These are phyloP conservation scores for Discoglossus pictus DNA, from an alignment of 2,797 vertebrate species.

Conservation along the genomic window DNA sequence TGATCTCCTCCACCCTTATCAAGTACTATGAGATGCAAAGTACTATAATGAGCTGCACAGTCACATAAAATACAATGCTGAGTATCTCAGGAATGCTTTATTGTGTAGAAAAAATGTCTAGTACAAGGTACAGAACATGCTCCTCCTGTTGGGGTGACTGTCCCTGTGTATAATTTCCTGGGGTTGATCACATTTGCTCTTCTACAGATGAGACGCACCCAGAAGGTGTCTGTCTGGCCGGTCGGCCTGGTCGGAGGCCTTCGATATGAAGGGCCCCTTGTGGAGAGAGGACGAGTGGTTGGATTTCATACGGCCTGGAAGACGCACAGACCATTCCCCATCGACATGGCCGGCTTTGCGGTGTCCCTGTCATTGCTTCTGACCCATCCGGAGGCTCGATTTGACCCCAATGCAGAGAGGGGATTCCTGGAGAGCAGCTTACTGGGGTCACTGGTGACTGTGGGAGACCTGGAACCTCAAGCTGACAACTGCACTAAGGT, in stretches of 20 bases:
- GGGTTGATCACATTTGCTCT: too few relatives aligned
- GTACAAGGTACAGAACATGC: too few relatives aligned
- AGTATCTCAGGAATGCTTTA: too few relatives aligned
- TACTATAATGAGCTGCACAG: too few relatives aligned
- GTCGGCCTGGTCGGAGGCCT: slow-evolving; percentile 92
- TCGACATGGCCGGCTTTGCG: slow-evolving; percentile 92
- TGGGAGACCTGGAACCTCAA: slow-evolving; percentile 86
- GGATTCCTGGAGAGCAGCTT: slow-evolving; percentile 91
- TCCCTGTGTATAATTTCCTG: too few relatives aligned
- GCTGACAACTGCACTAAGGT: slow-evolving; percentile 88
- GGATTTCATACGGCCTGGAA: slow-evolving; percentile 91
- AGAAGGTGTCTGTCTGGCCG: slow-evolving; percentile 86
- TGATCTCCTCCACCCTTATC: too few relatives aligned
- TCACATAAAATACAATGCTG: too few relatives aligned
- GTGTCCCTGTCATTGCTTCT: slow-evolving; percentile 80
- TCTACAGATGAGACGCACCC: slow-evolving; percentile 84
- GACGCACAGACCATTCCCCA: slow-evolving; percentile 85
- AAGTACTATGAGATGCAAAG: too few relatives aligned
- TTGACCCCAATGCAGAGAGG: slow-evolving; percentile 81
- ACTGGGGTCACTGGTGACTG: slow-evolving; percentile 81
- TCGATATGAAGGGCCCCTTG: slow-evolving; percentile 84
- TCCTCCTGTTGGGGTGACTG: too few relatives aligned
- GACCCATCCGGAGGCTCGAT: slow-evolving; percentile 75
- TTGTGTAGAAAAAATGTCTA: too few relatives aligned
- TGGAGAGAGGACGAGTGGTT: slow-evolving; percentile 82